phyloP scores from a whole-genome alignment of 1,140 invertebrate species.

The Lordiphosa collinella region DNA sequence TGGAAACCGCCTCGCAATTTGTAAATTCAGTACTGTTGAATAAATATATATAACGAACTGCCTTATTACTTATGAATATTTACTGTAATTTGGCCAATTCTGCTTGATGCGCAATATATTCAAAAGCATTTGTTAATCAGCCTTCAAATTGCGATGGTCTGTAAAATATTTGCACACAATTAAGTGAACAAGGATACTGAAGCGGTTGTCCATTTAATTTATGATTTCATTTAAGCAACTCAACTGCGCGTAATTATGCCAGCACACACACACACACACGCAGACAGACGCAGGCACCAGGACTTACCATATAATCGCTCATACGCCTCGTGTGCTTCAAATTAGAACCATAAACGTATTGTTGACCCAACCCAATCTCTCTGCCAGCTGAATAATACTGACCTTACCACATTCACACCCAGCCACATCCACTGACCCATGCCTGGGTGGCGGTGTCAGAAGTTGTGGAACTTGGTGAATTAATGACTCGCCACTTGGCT shows the following conservation, averaged over 20 bases:
- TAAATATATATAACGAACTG: too few relatives aligned
- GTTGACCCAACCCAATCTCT: constrained; percentile 11
- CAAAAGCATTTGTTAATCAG: constrained; percentile 1
- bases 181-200: constrained; percentile 40
- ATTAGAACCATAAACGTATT: constrained; percentile 22
- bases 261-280: constrained; percentile 27
- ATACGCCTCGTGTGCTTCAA: constrained; percentile 45
- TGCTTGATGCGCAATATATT: too few relatives aligned
- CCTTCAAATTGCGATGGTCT: constrained; percentile 25
- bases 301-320: constrained; percentile 45
- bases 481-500: constrained; percentile 4
- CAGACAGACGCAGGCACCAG: constrained; percentile 6
- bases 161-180: constrained; percentile 54
- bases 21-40: too few relatives aligned
- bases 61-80: too few relatives aligned
- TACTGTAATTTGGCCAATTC: too few relatives aligned
- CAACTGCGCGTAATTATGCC: constrained; percentile 68
- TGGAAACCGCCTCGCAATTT: too few relatives aligned
- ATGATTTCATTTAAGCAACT: constrained; percentile 72
- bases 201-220: constrained; percentile 55
- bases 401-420: constrained; percentile 2
- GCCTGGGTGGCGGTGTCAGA: too few relatives aligned
- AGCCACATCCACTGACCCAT: too few relatives aligned
- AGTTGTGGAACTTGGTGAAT: too few relatives aligned
- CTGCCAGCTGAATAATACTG: neutral